Evolutionary conservation across 2,113 vertebrate species (phyloP).

Genomic region (Mustela lutreola): DNA sequence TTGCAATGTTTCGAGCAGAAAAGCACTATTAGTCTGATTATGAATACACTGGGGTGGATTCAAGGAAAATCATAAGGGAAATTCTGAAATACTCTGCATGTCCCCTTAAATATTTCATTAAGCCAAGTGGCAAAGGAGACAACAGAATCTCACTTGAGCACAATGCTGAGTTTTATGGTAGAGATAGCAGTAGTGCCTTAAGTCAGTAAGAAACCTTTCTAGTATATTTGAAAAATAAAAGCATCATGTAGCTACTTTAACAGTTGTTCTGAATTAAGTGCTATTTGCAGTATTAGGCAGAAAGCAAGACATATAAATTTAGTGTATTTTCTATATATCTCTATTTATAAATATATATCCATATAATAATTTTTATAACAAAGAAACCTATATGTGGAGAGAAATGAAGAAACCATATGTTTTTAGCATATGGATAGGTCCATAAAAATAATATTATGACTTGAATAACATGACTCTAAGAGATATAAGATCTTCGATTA

Average conservation of each 20-base stretch:
- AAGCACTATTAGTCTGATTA: not conserved
- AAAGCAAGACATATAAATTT: not conserved
- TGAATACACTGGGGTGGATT: not conserved
- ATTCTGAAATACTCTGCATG: not conserved
- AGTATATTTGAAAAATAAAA: not conserved
- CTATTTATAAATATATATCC: not conserved
- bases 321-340: not conserved
- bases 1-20: not conserved
- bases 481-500: not conserved
- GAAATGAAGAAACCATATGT: not conserved
- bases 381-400: not conserved
- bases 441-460: not conserved
- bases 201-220: not conserved
- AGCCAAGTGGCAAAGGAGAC: constrained; percentile 55
- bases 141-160: constrained; percentile 46
- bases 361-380: not conserved
- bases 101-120: constrained; percentile 62
- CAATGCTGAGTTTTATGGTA: not conserved
- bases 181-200: not conserved
- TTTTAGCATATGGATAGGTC: not conserved
- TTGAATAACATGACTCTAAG: not conserved
- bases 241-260: not conserved
- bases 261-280: not conserved
- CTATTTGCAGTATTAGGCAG: not conserved
- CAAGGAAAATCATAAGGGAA: not conserved